Conservation (phyloP, 2,113 vertebrate genomes). For the Ophiodon elongatus region DNA sequence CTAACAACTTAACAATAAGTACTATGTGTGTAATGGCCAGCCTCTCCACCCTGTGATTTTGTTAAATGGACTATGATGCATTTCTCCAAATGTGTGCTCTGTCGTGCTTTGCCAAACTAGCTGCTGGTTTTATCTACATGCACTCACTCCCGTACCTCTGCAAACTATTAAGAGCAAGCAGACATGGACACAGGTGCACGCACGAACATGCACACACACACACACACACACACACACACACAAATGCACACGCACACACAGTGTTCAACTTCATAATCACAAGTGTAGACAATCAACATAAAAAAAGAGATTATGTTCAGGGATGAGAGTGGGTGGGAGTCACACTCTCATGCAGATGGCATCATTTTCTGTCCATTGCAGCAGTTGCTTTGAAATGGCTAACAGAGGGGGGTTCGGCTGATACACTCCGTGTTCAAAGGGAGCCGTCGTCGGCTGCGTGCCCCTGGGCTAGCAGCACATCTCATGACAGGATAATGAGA, state of each 20-base stretch:
- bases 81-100: slow-evolving; percentile 37
- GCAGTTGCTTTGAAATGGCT: slow-evolving; percentile 59
- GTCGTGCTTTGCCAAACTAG: slow-evolving; percentile 27
- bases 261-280: slow-evolving; percentile 54
- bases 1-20: slow-evolving; percentile 46
- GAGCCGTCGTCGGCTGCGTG: neutral
- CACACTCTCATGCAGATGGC: slow-evolving; percentile 58
- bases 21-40: neutral
- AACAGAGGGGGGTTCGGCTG: slow-evolving; percentile 20
- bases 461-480: slow-evolving; percentile 38
- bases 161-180: slow-evolving; percentile 1
- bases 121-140: neutral
- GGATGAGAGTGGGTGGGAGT: slow-evolving; percentile 53
- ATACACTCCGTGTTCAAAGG: slow-evolving; percentile 42
- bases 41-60: slow-evolving; percentile 20
- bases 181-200: slow-evolving; percentile 3
- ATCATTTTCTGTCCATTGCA: slow-evolving; percentile 50
- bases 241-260: neutral
- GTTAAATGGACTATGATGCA: slow-evolving; percentile 16
- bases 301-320: slow-evolving; percentile 56
- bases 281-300: slow-evolving; percentile 60
- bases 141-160: slow-evolving; percentile 2
- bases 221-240: neutral
- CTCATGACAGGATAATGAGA: slow-evolving; percentile 56
- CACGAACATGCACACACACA: neutral